Evolutionary conservation across 2,888 invertebrate species (phyloP), one percentile per base, ranked within the genome.

Genomic region (Mesorhabditis belari): DNA sequence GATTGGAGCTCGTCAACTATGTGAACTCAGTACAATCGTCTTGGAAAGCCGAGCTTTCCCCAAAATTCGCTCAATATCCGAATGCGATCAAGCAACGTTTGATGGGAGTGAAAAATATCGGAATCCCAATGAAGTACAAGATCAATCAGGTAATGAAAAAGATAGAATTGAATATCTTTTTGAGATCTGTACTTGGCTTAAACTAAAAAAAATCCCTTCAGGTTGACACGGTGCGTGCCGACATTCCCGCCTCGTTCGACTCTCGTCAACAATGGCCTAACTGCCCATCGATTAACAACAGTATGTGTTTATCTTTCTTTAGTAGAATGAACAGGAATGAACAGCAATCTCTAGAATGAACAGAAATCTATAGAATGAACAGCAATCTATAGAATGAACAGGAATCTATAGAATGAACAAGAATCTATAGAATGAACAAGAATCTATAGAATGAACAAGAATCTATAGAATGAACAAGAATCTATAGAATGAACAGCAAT

Each of bases 201-300:
- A 63, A 50, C 58, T 9, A 63, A 58, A 60, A 68, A 68, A 57
- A 57, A 62, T 51, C 59, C n/a, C n/a, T 58, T 24, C 62, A 71
- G 56, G 62, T 62, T 28, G 63, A 70, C 49, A 62, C 69, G 63
- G 21, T 28, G 23, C 66, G 65, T 29, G 67, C 61, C 51, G 51
- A 63, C 21, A 61, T 73, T 35, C 73, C 73, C 55, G 68, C 63
- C 27, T 59, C 56, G 19, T 73, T 73, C 67, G 73, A 73, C 51
- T 60, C 71, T 27, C 68, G 73, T 54, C 49, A 63, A 27, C 63
- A 65, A 51, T 73, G 73, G 73, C 66, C 73, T 44, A 55, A 55
- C 49, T 73, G 73, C 57, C 52, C 63, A 29, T 66, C 65, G 29
- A 70, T 73, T 57, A 58, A 54, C 57, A 89, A 90, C 83, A 70